phyloP scores from a whole-genome alignment of 2,888 invertebrate genomes.

The Chironomus tentans region DNA sequence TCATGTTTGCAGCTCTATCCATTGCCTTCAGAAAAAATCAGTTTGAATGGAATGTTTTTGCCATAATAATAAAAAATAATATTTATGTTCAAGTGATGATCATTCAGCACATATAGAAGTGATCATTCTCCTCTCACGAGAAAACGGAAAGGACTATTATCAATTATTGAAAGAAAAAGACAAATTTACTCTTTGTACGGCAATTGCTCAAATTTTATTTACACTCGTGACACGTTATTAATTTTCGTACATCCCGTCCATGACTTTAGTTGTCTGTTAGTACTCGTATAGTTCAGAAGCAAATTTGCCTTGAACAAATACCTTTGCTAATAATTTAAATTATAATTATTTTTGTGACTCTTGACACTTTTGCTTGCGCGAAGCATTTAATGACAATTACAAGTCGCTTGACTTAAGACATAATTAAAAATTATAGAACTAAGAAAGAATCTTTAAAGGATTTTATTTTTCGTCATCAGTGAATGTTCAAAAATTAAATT shows the following conservation, averaged over 20 bases:
- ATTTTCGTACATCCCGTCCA: neutral
- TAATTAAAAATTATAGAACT: neutral
- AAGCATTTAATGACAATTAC: neutral
- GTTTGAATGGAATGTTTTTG: too few species aligned
- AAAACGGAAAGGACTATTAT: neutral
- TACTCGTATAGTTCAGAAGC: neutral
- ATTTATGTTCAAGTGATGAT: too few species aligned
- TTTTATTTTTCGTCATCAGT: constrained; percentile 7
- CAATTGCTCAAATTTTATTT: neutral
- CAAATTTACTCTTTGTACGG: neutral
- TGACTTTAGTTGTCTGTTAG: neutral
- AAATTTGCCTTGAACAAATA: neutral
- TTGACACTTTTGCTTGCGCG: neutral
- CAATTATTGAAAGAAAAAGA: neutral
- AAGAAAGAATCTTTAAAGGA: neutral
- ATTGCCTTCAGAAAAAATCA: too few species aligned
- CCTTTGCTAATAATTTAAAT: neutral
- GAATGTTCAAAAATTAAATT: constrained; percentile 10
- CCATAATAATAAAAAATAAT: too few species aligned
- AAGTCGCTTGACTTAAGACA: neutral
- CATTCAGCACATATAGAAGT: too few species aligned
- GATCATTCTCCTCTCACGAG: neutral
- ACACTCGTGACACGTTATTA: neutral
- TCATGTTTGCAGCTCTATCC: too few species aligned
- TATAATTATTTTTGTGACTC: neutral